Conservation (phyloP, 2,113 vertebrate genomes). For the Scolopax mira region DNA sequence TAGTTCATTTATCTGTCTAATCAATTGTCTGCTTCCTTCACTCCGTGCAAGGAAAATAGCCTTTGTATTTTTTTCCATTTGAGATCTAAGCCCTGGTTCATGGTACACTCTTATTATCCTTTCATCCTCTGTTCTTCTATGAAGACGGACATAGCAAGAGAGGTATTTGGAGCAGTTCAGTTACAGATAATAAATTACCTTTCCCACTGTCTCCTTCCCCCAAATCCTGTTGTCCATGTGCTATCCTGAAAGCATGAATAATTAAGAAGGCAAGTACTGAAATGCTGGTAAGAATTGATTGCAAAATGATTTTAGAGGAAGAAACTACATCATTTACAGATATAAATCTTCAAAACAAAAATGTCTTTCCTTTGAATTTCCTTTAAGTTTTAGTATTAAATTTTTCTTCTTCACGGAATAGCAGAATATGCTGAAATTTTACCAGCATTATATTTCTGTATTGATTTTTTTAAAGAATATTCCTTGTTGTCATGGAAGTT, state of each 20-base stretch:
- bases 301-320: background rate
- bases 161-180: background rate
- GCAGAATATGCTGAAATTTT: background rate
- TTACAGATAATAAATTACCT: background rate
- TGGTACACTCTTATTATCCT: background rate
- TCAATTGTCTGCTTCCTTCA: background rate
- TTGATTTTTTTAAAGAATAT: background rate
- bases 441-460: background rate
- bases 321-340: background rate
- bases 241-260: background rate
- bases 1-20: background rate
- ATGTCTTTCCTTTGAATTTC: background rate
- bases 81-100: background rate
- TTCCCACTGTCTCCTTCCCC: background rate
- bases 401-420: background rate
- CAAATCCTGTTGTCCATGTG: background rate
- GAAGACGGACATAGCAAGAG: background rate
- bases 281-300: background rate
- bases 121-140: background rate
- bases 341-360: background rate
- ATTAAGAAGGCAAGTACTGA: background rate
- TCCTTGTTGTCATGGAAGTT: background rate
- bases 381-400: background rate
- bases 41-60: background rate
- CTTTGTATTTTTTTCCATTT: background rate